A percentile compares a stretch with the other conserved stretches of the same genome.
Evolutionary conservation across 2,113 vertebrate genomes (phyloP).

Genomic region (Spea multiplicata): DNA sequence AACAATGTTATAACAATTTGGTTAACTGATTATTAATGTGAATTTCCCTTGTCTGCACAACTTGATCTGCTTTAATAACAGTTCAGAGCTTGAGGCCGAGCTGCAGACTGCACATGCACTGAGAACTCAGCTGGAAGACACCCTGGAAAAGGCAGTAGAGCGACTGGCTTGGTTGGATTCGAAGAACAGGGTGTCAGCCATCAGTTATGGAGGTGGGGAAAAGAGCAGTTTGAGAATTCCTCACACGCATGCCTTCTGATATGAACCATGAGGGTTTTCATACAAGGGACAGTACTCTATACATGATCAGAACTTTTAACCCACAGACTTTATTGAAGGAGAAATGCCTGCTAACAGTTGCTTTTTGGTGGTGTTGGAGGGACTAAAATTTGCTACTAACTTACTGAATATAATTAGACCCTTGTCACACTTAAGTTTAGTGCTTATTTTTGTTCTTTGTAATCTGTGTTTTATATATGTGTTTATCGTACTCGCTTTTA

Average conservation of each 20-base stretch:
- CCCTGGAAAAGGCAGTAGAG: conserved; percentile 76
- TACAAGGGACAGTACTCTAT: conserved; percentile 9
- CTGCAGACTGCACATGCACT: conserved; percentile 82
- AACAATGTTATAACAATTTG: too few relatives aligned
- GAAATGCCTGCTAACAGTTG: too few relatives aligned
- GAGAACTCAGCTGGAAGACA: conserved; percentile 83
- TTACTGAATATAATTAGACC: too few relatives aligned
- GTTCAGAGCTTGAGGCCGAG: conserved; percentile 76
- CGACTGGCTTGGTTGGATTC: conserved; percentile 70
- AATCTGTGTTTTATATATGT: too few relatives aligned
- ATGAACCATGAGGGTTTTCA: conserved; percentile 66
- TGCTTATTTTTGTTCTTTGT: too few relatives aligned
- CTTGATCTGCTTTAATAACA: conserved; percentile 69
- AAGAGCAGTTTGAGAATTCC: conserved; percentile 76
- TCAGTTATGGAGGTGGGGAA: conserved; percentile 89
- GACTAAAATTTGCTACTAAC: too few relatives aligned
- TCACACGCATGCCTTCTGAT: conserved; percentile 79
- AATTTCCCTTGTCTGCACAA: conserved; percentile 42
- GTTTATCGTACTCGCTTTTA: not conserved
- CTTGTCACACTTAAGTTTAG: too few relatives aligned
- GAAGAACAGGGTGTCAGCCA: conserved; percentile 58
- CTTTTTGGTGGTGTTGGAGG: too few relatives aligned
- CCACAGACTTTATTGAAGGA: too few relatives aligned
- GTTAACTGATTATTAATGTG: too few relatives aligned
- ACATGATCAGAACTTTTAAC: too few relatives aligned